Evolutionary conservation across 2,797 vertebrate species (phyloP).

Genomic region (Brotula barbata): DNA sequence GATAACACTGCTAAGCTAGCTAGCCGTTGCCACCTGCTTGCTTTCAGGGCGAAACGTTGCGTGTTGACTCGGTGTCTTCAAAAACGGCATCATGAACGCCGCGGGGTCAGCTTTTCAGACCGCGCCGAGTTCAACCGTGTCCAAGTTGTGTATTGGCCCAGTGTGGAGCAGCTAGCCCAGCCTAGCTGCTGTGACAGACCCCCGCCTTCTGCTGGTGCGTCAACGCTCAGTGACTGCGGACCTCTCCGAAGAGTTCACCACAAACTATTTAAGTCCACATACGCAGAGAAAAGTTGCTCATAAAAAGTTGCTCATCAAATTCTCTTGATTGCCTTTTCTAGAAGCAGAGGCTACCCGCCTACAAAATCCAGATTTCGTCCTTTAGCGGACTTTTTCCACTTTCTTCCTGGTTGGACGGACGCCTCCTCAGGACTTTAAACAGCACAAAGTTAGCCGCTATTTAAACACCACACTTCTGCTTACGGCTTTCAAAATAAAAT

Average conservation of each 20-base stretch:
- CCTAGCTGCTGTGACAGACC: slow-evolving; percentile 22
- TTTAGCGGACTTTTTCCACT: slow-evolving; percentile 27
- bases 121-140: slow-evolving; percentile 17
- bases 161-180: slow-evolving; percentile 23
- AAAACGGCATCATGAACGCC: fast-evolving
- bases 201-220: slow-evolving; percentile 38
- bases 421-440: slow-evolving; percentile 41
- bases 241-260: slow-evolving; percentile 25
- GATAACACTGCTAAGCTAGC: slow-evolving; percentile 1
- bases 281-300: not conserved
- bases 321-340: not conserved
- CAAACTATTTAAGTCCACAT: slow-evolving; percentile 12
- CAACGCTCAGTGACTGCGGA: slow-evolving; percentile 38
- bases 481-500: slow-evolving; percentile 28
- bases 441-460: not conserved
- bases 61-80: not conserved
- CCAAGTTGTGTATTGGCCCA: not conserved
- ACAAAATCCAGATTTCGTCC: not conserved
- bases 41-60: not conserved
- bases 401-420: slow-evolving; percentile 72
- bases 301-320: not conserved
- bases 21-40: not conserved
- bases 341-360: not conserved
- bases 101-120: fast-evolving
- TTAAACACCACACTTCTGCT: not conserved